These are phyloP conservation scores for Bombus haemorrhoidalis DNA, from an alignment of 1,140 invertebrate species.

Conservation along the genomic window DNA sequence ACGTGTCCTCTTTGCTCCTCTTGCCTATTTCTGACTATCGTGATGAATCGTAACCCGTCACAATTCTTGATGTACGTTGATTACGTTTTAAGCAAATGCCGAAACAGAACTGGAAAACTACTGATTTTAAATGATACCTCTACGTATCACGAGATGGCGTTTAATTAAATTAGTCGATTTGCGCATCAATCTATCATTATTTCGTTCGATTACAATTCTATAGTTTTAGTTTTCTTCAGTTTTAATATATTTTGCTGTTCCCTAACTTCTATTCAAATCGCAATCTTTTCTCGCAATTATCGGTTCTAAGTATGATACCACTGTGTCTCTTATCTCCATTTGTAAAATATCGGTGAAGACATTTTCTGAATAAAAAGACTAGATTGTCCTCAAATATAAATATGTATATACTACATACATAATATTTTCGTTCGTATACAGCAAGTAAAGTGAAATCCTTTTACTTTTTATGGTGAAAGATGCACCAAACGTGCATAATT, in stretches of 20 bases:
- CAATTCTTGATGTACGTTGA: constrained; percentile 44
- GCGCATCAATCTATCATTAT: constrained; percentile 15
- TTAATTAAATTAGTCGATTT: constrained; percentile 46
- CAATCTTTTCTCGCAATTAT: neutral
- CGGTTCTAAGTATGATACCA: neutral
- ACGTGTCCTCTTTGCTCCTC: constrained; percentile 63
- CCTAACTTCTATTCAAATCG: neutral
- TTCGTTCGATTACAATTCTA: constrained; percentile 9
- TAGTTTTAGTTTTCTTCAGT: too few species aligned
- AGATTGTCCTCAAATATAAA: neutral
- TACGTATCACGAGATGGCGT: constrained; percentile 48
- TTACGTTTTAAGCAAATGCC: constrained; percentile 45
- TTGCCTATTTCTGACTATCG: constrained; percentile 54
- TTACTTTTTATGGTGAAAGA: neutral
- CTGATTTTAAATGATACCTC: constrained; percentile 46
- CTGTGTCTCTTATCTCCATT: neutral
- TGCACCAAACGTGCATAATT: neutral
- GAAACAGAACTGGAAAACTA: constrained; percentile 48
- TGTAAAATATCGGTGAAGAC: neutral
- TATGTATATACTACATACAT: neutral
- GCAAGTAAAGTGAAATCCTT: neutral
- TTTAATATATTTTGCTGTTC: neutral
- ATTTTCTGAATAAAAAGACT: neutral
- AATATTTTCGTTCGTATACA: neutral
- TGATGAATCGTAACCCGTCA: constrained; percentile 36